Evolutionary conservation across 2,797 vertebrate genomes (phyloP), one percentile per base, ranked within the genome.

Genomic region (Hydrolagus colliei): DNA sequence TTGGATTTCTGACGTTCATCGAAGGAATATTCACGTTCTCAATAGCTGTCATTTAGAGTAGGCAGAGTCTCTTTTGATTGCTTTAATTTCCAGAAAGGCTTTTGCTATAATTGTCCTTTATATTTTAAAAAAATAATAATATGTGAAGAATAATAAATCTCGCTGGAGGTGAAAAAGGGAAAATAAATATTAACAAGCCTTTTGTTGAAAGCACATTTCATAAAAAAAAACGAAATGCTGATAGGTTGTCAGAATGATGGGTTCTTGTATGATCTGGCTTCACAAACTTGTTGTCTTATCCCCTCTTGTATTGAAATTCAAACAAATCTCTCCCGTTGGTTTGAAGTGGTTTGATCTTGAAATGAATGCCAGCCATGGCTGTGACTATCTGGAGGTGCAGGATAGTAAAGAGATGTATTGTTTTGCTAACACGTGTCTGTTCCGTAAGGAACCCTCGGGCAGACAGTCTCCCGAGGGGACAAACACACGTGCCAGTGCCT

Each of bases 391-490:
- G 65, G 65, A 84, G 4, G 20, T 77, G 12, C 4, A n/a, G 41
- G 61, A 77, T 61, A 77, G 59, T 77, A 74, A 73, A 61, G 22
- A 20, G 12, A 32, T 27, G 22, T 27, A 86, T 73, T 89, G 87
- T 89, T 90, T 90, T 86, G 62, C 41, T 22, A 73, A 89, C 88
- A 88, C 85, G 86, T 89, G 78, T 72, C 87, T 90, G 88, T 88
- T 89, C 88, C 88, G 88, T 89, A 89, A 89, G 86, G 90, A 90
- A 74, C 88, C 86, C 76, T 89, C 86, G 87, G 88, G 89, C 87
- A 87, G 89, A 89, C 87, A 87, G 89, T 90, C 89, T 89, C 89
- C 89, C 88, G 86, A 87, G 90, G 90, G 88, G 87, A 82, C 85
- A 88, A 88, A 88, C 88, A 88, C 88, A 89, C 88, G 88, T 91